A percentile compares a stretch with the other conserved stretches of the same genome.
These are phyloP conservation scores for Artibeus jamaicensis DNA, from an alignment of 2,797 vertebrate species.

Conservation along the genomic window DNA sequence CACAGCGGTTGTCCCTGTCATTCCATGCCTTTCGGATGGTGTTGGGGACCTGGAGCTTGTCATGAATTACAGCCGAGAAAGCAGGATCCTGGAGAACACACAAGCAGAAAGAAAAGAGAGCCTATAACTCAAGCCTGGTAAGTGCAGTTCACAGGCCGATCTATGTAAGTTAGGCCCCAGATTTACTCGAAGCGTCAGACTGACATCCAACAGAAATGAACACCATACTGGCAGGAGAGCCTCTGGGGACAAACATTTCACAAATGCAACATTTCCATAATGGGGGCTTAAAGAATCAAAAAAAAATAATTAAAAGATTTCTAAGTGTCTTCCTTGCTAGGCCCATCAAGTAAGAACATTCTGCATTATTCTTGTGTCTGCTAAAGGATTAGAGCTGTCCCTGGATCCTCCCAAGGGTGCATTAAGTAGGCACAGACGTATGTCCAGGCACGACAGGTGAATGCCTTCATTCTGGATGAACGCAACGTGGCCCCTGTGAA, in stretches of 20 bases:
- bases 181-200: not conserved
- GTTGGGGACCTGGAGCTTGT: conserved; percentile 93
- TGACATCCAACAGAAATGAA: not conserved
- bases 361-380: not conserved
- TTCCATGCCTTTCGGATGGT: conserved; percentile 92
- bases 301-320: not conserved
- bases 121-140: not conserved
- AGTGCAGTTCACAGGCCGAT: not conserved
- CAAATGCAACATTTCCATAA: not conserved
- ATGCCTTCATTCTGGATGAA: not conserved
- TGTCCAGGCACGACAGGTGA: rapidly evolving
- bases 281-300: not conserved
- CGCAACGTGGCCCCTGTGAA: too few species aligned
- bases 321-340: not conserved
- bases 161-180: not conserved
- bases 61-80: conserved; percentile 89
- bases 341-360: not conserved
- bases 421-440: not conserved
- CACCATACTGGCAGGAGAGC: not conserved
- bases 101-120: conserved; percentile 55
- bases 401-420: not conserved
- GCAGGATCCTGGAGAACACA: conserved; percentile 87
- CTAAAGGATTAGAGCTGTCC: not conserved
- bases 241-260: not conserved
- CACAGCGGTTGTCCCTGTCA: conserved; percentile 91